Evolutionary conservation across 1,140 invertebrate species (phyloP).

Genomic region (Drusus annulatus): DNA sequence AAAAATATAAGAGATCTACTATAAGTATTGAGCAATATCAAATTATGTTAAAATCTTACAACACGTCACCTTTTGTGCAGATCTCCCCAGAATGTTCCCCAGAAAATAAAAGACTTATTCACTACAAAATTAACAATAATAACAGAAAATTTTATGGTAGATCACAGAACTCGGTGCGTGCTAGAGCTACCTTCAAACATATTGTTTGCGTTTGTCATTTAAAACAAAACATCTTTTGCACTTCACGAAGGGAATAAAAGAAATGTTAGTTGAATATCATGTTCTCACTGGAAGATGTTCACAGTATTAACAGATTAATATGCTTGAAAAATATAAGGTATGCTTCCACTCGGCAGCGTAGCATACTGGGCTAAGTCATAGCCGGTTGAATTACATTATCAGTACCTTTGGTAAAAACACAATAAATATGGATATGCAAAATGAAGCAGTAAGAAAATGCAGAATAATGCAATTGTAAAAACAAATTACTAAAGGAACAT

Average conservation of each 20-base stretch:
- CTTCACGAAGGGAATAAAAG: conserved; percentile 4
- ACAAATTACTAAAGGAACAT: conserved; percentile 63
- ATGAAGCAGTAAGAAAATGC: conserved; percentile 64
- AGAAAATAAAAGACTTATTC: conserved; percentile 37
- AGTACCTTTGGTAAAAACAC: conserved; percentile 59
- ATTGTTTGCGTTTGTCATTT: background rate
- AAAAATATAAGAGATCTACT: conserved; percentile 27
- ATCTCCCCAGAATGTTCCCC: conserved; percentile 25
- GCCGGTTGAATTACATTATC: background rate
- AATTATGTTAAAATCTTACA: conserved; percentile 27
- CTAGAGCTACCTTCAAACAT: conserved; percentile 46
- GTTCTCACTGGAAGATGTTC: background rate
- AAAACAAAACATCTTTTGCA: conserved; percentile 8
- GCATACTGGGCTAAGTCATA: background rate
- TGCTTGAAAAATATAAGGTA: background rate
- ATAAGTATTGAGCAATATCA: conserved; percentile 34
- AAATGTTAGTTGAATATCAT: background rate
- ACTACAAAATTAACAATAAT: conserved; percentile 44
- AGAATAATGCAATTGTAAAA: conserved; percentile 58
- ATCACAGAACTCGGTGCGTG: conserved; percentile 56
- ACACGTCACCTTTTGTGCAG: background rate
- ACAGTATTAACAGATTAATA: background rate
- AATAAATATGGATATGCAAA: conserved; percentile 61
- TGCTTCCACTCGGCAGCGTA: background rate
- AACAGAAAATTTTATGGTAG: conserved; percentile 52